phyloP scores from a whole-genome alignment of 2,888 invertebrate species.

The Mythimna ferrago region DNA sequence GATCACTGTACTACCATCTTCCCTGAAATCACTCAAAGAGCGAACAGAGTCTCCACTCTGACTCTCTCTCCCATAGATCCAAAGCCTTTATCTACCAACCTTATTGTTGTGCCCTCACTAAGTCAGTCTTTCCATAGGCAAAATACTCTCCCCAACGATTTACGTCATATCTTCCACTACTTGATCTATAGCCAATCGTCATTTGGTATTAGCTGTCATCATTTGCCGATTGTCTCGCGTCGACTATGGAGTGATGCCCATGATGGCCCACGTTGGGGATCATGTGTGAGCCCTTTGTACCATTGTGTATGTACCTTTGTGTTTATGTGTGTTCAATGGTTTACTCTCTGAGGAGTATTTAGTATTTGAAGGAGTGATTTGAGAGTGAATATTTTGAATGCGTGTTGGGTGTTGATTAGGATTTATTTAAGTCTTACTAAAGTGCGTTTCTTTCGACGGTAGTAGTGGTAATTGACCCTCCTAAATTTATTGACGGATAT shows the following conservation, averaged over 20 bases:
- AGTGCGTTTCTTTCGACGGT: background rate
- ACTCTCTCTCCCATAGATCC: no score
- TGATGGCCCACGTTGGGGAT: conserved; percentile 25
- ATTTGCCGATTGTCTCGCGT: conserved; percentile 80
- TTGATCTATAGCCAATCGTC: conserved; percentile 72
- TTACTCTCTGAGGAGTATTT: conserved; percentile 36
- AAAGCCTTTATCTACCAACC: no score
- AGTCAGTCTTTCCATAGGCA: background rate
- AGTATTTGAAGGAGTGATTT: conserved; percentile 4
- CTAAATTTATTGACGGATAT: no score
- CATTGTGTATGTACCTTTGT: conserved; percentile 24
- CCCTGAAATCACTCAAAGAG: no score
- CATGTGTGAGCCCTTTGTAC: conserved; percentile 35
- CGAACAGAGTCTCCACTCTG: no score
- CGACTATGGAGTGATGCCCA: conserved; percentile 53
- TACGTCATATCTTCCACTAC: conserved; percentile 20
- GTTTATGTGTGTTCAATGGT: conserved; percentile 22
- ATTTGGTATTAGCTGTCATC: conserved; percentile 82
- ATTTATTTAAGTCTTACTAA: background rate
- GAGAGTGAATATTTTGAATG: conserved; percentile 11
- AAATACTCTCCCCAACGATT: background rate
- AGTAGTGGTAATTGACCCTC: no score
- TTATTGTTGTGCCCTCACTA: background rate
- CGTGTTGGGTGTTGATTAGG: background rate
- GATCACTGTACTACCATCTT: no score